phyloP scores from a whole-genome alignment of 2,888 invertebrate species.

The Hemicrepidius hirtus region DNA sequence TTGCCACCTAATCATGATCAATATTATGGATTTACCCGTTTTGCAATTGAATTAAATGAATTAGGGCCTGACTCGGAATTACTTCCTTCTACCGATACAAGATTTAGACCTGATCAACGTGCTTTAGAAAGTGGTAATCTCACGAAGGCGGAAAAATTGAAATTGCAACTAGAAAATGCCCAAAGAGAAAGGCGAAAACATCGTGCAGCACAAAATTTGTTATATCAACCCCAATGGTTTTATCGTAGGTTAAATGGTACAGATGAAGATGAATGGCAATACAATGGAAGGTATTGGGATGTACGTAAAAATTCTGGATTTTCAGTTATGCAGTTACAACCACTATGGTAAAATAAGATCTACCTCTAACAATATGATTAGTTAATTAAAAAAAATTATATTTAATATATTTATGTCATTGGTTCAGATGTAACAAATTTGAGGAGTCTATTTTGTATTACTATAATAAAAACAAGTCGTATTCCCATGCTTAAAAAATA shows the following conservation, averaged over 20 bases:
- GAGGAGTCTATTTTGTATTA: too few species aligned
- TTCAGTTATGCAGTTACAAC: slow-evolving; percentile 74
- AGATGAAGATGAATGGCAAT: slow-evolving; percentile 83
- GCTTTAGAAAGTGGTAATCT: slow-evolving; percentile 85
- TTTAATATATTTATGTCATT: too few species aligned
- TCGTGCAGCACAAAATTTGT: slow-evolving; percentile 75
- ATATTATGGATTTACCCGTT: slow-evolving; percentile 90
- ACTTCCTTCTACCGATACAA: slow-evolving; percentile 85
- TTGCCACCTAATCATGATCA: slow-evolving; percentile 87
- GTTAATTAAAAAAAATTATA: too few species aligned
- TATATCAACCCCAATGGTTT: slow-evolving; percentile 78
- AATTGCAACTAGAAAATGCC: slow-evolving; percentile 82
- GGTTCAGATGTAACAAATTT: too few species aligned
- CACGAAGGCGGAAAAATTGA: slow-evolving; percentile 81
- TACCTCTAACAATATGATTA: too few species aligned
- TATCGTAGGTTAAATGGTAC: slow-evolving; percentile 63
- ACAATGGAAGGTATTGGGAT: slow-evolving; percentile 86
- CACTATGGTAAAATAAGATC: slow-evolving; percentile 77
- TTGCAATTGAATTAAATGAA: slow-evolving; percentile 90
- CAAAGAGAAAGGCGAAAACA: slow-evolving; percentile 82
- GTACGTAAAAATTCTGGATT: slow-evolving; percentile 80
- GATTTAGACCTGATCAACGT: slow-evolving; percentile 84
- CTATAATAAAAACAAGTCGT: too few species aligned
- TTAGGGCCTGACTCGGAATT: slow-evolving; percentile 78
- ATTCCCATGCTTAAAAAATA: too few species aligned